Conservation (phyloP, 2,888 invertebrate genomes). For the Horisme vitalbata region DNA sequence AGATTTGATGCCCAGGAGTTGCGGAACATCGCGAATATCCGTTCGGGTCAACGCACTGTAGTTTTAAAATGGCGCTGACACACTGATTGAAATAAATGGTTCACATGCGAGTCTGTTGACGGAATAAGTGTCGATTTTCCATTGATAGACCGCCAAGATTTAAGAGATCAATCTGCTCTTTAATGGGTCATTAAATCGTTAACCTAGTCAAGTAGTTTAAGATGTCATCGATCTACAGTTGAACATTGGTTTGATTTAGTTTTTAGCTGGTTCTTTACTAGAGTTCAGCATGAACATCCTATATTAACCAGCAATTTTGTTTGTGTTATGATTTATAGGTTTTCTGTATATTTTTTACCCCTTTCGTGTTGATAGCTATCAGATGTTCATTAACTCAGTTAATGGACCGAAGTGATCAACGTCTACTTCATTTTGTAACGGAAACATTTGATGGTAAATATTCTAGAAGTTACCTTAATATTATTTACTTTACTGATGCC, state of each 20-base stretch:
- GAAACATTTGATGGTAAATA: slow-evolving; percentile 10
- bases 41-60: slow-evolving; percentile 58
- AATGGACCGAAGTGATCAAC: slow-evolving; percentile 23
- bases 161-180: slow-evolving; percentile 26
- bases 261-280: too few species aligned
- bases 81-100: slow-evolving; percentile 31
- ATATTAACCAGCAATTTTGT: slow-evolving; percentile 11
- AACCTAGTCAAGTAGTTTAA: slow-evolving; percentile 24
- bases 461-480: too few species aligned
- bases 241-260: too few species aligned
- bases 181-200: slow-evolving; percentile 23
- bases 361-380: slow-evolving; percentile 25
- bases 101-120: slow-evolving; percentile 20
- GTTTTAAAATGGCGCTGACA: slow-evolving; percentile 54
- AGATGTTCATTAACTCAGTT: slow-evolving; percentile 24
- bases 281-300: too few species aligned
- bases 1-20: slow-evolving; percentile 54
- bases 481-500: too few species aligned
- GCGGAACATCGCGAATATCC: slow-evolving; percentile 59
- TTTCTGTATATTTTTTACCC: slow-evolving; percentile 10
- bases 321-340: slow-evolving; percentile 17
- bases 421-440: slow-evolving; percentile 21
- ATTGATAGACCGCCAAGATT: slow-evolving; percentile 30
- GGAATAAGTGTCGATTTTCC: slow-evolving; percentile 22
- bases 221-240: slow-evolving; percentile 21